These are phyloP conservation scores for Leucoraja erinaceus DNA, from an alignment of 2,113 vertebrate genomes.

Conservation along the genomic window DNA sequence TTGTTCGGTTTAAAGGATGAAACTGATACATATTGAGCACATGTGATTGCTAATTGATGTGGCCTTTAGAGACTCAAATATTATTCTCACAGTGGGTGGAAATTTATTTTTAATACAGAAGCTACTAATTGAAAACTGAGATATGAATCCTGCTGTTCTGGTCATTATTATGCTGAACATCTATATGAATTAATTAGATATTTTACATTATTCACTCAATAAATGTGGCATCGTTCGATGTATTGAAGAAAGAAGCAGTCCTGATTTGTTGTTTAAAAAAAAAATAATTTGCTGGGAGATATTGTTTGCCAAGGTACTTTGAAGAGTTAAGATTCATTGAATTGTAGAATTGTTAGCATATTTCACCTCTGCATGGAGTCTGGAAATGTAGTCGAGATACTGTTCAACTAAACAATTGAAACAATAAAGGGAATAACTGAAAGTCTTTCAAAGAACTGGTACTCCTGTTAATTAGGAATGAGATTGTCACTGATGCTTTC, in stretches of 20 bases:
- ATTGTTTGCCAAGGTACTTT: slow-evolving; percentile 1
- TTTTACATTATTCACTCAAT: slow-evolving; percentile 26
- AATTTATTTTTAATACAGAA: slow-evolving; percentile 31
- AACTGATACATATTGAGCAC: slow-evolving; percentile 30
- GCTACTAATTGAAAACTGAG: slow-evolving; percentile 29
- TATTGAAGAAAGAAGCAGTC: background rate
- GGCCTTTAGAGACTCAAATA: slow-evolving; percentile 23
- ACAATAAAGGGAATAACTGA: background rate
- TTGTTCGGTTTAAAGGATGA: background rate
- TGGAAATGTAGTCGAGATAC: background rate
- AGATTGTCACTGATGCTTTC: background rate
- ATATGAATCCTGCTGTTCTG: slow-evolving; percentile 5
- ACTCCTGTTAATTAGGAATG: background rate
- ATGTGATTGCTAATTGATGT: slow-evolving; percentile 12
- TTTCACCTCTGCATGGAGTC: background rate
- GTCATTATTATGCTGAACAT: slow-evolving; percentile 25
- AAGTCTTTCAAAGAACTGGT: background rate
- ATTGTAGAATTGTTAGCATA: slow-evolving; percentile 20
- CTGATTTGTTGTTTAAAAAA: background rate
- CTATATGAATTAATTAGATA: slow-evolving; percentile 32
- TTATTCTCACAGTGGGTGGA: slow-evolving; percentile 17
- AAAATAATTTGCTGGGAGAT: background rate
- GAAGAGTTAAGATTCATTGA: slow-evolving; percentile 1
- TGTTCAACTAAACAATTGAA: background rate
- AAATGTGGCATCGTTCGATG: background rate